Evolutionary conservation across 2,113 vertebrate species (phyloP).

Genomic region (Lophius piscatorius): DNA sequence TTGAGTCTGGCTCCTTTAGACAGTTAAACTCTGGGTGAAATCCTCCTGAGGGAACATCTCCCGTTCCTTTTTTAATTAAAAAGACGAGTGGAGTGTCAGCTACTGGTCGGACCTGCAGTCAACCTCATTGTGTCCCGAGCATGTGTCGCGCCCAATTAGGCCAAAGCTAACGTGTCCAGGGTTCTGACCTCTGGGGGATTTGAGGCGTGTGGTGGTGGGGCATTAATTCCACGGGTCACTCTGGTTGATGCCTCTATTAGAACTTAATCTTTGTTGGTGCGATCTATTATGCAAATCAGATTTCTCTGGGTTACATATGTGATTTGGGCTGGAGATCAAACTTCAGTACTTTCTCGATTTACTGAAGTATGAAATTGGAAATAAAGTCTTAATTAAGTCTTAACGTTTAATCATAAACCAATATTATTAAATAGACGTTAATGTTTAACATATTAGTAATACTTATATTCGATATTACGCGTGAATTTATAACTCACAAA

Average conservation of each 20-base stretch:
- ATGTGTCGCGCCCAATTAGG: slow-evolving; percentile 66
- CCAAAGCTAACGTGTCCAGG: slow-evolving; percentile 35
- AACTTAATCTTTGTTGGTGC: slow-evolving; percentile 33
- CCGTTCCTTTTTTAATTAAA: slow-evolving; percentile 66
- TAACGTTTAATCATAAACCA: too few relatives aligned
- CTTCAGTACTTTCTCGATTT: too few relatives aligned
- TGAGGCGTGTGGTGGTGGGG: slow-evolving; percentile 2
- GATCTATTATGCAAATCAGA: slow-evolving; percentile 7
- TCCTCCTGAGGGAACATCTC: slow-evolving; percentile 50
- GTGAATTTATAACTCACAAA: not conserved
- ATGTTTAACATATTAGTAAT: not conserved
- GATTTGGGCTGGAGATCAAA: not conserved
- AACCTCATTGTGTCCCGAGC: slow-evolving; percentile 34
- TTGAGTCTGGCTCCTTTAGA: slow-evolving; percentile 62
- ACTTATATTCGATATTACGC: too few relatives aligned
- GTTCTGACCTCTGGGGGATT: slow-evolving; percentile 36
- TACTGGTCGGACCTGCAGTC: slow-evolving; percentile 33
- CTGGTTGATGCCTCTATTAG: slow-evolving; percentile 19
- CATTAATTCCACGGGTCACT: slow-evolving; percentile 54
- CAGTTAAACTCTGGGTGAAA: slow-evolving; percentile 42
- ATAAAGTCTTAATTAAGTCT: too few relatives aligned
- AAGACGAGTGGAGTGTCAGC: not conserved
- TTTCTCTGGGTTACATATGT: not conserved
- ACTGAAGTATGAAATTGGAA: too few relatives aligned
- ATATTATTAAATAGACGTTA: too few relatives aligned